Evolutionary conservation across 2,113 vertebrate species (phyloP).

Genomic region (Microtus oregoni): DNA sequence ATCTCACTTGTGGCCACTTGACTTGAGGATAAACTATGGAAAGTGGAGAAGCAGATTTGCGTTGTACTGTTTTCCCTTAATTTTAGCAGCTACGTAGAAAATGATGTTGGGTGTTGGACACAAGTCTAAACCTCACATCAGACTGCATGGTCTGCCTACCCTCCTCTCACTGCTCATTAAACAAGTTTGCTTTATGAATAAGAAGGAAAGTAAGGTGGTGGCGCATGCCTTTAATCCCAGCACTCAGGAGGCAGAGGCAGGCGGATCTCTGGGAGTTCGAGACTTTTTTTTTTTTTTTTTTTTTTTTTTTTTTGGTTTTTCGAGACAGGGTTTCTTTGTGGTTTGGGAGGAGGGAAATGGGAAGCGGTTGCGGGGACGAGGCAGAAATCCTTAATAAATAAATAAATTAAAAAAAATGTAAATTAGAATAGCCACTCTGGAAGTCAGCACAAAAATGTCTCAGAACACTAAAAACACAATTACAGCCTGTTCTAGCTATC

Average conservation of each 20-base stretch:
- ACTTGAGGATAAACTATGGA: not conserved
- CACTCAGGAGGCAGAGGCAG: no score
- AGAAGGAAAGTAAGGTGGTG: no score
- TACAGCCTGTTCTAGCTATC: not conserved
- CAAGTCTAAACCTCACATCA: not conserved
- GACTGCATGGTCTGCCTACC: not conserved
- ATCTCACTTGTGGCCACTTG: not conserved
- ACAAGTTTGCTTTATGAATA: not conserved
- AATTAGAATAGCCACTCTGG: not conserved
- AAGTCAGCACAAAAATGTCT: not conserved
- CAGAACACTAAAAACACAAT: not conserved
- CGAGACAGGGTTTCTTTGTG: no score
- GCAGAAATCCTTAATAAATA: no score
- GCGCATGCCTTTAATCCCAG: no score
- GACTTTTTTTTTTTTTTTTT: no score
- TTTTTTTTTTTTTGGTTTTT: no score
- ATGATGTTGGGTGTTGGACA: fast-evolving
- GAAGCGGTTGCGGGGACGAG: no score
- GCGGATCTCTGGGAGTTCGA: no score
- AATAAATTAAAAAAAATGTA: no score
- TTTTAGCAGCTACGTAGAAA: not conserved
- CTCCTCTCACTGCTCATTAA: not conserved
- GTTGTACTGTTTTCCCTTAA: not conserved
- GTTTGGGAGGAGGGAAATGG: no score
- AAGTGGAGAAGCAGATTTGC: not conserved